These are phyloP conservation scores for Apis cerana DNA, from an alignment of 1,140 invertebrate genomes.

Conservation along the genomic window DNA sequence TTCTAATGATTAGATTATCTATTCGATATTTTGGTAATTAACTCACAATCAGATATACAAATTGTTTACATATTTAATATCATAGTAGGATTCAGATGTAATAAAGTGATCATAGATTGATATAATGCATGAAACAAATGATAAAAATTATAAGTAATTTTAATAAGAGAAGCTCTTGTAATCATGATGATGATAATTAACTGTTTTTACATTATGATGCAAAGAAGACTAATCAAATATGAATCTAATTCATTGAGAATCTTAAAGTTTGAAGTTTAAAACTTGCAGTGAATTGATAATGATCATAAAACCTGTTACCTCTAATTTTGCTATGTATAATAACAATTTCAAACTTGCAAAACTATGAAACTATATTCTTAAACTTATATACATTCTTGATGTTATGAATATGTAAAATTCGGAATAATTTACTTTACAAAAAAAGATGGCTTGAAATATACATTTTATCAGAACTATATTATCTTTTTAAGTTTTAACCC, in stretches of 20 bases:
- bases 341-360: not conserved
- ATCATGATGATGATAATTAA: too few species aligned
- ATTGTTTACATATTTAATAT: too few species aligned
- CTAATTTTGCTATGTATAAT: not conserved
- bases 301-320: not conserved
- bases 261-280: not conserved
- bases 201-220: too few species aligned
- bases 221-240: too few species aligned
- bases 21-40: too few species aligned
- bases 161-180: too few species aligned
- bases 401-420: not conserved
- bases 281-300: not conserved
- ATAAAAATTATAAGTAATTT: too few species aligned
- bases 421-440: not conserved
- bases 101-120: too few species aligned
- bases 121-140: too few species aligned
- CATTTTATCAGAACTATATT: not conserved
- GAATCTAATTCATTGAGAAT: not conserved
- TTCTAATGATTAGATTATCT: too few species aligned
- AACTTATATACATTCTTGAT: not conserved
- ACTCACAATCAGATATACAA: too few species aligned
- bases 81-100: too few species aligned
- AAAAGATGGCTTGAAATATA: not conserved
- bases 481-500: constrained; percentile 1
- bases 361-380: not conserved